A percentile compares a stretch with the other conserved stretches of the same genome.
phyloP scores from a whole-genome alignment of 2,113 vertebrate genomes.

The Agapornis roseicollis region DNA sequence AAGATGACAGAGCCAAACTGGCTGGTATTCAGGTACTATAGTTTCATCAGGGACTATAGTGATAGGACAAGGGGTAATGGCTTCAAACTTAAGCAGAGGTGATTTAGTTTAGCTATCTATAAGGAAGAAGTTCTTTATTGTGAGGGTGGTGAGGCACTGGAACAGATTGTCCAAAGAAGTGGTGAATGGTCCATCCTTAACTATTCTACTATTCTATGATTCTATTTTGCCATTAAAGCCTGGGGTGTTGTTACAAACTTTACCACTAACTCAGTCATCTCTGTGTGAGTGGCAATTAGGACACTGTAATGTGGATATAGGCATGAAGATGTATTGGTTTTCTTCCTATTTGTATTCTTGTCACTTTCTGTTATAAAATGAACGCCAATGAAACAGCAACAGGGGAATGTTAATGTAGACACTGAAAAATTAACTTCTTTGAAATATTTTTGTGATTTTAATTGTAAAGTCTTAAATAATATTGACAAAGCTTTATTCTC shows the following conservation, averaged over 20 bases:
- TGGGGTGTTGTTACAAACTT: background rate
- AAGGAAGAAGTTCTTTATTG: background rate
- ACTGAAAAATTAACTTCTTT: slow-evolving; percentile 33
- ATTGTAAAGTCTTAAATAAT: slow-evolving; percentile 47
- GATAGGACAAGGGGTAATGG: background rate
- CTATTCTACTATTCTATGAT: background rate
- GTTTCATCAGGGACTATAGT: background rate
- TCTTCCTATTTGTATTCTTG: slow-evolving; percentile 19
- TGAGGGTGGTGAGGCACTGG: background rate
- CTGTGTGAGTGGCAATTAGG: background rate
- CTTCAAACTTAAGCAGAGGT: background rate
- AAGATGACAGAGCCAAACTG: background rate
- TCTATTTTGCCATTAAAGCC: background rate
- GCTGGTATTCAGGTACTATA: background rate
- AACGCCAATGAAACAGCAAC: background rate
- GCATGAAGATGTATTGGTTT: background rate
- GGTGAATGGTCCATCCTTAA: background rate
- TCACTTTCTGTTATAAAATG: background rate
- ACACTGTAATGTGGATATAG: background rate
- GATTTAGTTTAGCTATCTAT: background rate
- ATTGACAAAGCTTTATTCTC: slow-evolving; percentile 31
- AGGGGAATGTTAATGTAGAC: background rate
- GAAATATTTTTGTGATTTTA: slow-evolving; percentile 19
- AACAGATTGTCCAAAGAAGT: background rate
- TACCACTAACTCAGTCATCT: background rate